A percentile compares a stretch with the other conserved stretches of the same genome.
phyloP scores from a whole-genome alignment of 2,888 invertebrate genomes.

The Punctoribates punctum region DNA sequence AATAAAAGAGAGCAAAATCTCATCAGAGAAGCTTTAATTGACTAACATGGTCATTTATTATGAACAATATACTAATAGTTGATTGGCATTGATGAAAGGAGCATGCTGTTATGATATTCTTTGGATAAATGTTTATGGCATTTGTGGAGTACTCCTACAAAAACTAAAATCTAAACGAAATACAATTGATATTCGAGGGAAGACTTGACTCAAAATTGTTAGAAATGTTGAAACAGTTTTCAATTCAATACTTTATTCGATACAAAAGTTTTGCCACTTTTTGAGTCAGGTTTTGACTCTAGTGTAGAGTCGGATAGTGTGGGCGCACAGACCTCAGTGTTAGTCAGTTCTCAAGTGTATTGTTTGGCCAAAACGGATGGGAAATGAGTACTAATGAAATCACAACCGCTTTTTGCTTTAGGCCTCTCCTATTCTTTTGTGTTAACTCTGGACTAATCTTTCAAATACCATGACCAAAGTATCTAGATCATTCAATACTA shows the following conservation, averaged over 20 bases:
- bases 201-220: not conserved
- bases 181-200: conserved; percentile 14
- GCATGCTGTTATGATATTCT: not conserved
- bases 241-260: not conserved
- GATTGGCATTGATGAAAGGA: too few relatives aligned
- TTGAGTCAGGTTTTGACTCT: not conserved
- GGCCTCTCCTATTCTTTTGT: not conserved
- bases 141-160: not conserved
- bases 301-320: not conserved
- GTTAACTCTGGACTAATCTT: not conserved
- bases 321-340: not conserved
- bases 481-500: not conserved
- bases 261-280: not conserved
- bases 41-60: too few relatives aligned
- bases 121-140: not conserved
- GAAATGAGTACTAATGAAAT: conserved; percentile 34
- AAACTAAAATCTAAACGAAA: not conserved
- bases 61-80: too few relatives aligned
- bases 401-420: conserved; percentile 33
- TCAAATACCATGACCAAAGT: not conserved
- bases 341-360: conserved; percentile 8
- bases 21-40: too few relatives aligned
- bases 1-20: too few relatives aligned
- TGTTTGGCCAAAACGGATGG: conserved; percentile 7
- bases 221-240: not conserved